These are phyloP conservation scores for Potorous gilbertii DNA, from an alignment of 2,797 vertebrate genomes.

Conservation along the genomic window DNA sequence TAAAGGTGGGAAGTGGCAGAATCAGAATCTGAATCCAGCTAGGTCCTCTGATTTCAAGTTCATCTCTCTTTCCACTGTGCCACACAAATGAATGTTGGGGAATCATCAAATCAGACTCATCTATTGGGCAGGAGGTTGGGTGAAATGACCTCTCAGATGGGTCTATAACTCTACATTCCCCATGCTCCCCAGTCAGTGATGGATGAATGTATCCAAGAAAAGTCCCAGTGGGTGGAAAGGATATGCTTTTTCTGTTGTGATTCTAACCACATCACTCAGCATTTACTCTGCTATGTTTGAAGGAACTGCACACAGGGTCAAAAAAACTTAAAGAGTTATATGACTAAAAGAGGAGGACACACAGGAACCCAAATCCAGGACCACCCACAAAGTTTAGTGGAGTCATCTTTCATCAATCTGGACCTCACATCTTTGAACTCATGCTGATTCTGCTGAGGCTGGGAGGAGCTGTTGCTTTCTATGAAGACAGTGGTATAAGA, in stretches of 20 bases:
- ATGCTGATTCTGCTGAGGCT: not conserved
- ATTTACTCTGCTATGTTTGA: not conserved
- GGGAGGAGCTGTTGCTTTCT: not conserved
- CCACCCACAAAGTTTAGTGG: not conserved
- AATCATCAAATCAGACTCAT: not conserved
- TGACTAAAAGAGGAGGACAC: slow-evolving; percentile 27
- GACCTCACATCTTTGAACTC: not conserved
- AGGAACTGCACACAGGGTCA: slow-evolving; percentile 1
- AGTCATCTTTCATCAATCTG: slow-evolving; percentile 6
- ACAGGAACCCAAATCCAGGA: not conserved
- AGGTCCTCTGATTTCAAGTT: not conserved
- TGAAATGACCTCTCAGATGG: not conserved
- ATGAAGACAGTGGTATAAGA: not conserved
- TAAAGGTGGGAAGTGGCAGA: not conserved
- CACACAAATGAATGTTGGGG: not conserved
- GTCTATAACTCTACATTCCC: not conserved
- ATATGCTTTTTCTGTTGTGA: not conserved
- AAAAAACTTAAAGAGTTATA: not conserved
- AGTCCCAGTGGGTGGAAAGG: not conserved
- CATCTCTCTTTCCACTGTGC: not conserved
- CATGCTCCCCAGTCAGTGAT: not conserved
- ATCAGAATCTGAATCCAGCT: not conserved
- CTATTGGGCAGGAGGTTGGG: not conserved
- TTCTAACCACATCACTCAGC: not conserved
- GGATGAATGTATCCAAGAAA: not conserved